Base-by-base conservation (phyloP, 1,140 invertebrate species). In the Antheraea mylitta region DNA sequence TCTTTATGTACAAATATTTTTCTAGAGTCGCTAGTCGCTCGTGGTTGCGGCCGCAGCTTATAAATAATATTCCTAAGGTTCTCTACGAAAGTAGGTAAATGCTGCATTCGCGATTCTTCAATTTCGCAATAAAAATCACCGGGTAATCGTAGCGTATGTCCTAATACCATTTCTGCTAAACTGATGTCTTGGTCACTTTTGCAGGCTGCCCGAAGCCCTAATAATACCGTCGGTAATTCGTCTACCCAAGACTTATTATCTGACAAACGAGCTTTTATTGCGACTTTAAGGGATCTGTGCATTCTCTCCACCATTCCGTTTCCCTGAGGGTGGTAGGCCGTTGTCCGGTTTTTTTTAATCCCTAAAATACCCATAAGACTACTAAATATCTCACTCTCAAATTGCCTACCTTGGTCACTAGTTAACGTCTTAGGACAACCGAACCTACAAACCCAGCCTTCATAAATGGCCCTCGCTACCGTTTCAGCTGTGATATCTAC, bases 151-250 rank as follows among this genome's bases (percentile, higher is more conserved):
- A 78, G 7, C 8, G 37, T n/a, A 7, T 70, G 60, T 13, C 76
- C 73, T 19, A 71, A 75, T 7, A 62, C 19, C 22, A 72, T 65
- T 66, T 78, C 68, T 30, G 73, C 73, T 3, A 71, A 66, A 16
- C 62, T 71, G 0, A 69, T 36, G 9, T 53, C 63, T 16, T 16
- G 69, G 30, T 78, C 71, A 7, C 11, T 60, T 30, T 64, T 64
- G 10, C 11, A 67, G 10, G 67, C 73, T 22, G 70, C 66, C 0
- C 79, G 64, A 10, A 85, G 45, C 13, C 82, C 79, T 38, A 85
- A 69, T n/a, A 85, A 61, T 5, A 81, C 69, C 5, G 70, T 69
- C 10, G 80, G 76, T 61, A 82, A 64, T 42, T 70, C 65, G 30
- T 70, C 59, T 11, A 45, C 58, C 81, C 78, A 80, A 42, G 8